Evolutionary conservation across 2,888 invertebrate genomes (phyloP), one percentile per base, ranked within the genome.

Genomic region (Crematogaster levior): DNA sequence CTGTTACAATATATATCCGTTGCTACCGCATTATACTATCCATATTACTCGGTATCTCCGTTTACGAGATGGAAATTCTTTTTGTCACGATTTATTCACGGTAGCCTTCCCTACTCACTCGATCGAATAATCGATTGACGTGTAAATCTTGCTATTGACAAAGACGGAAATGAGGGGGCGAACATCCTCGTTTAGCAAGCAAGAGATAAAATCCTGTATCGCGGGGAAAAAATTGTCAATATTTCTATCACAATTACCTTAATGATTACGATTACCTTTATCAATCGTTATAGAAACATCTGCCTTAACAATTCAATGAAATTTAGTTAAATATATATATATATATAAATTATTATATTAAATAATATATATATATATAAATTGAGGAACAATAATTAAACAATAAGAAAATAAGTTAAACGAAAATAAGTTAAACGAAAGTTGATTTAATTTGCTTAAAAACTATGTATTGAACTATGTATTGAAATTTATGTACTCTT

Each of bases 61-160:
- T 65, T 75, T n/a, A 3, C 12, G n/a, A 37, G 37, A 79, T 79
- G 58, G 72, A 77, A 68, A 72, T 68, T 80, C 48, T 58, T 48
- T 48, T 27, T 60, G 10, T 6, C 46, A 21, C 68, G 43, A 74
- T 79, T 72, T 79, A 79, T 46, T 72, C 58, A 58, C 34, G 15
- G 12, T 9, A 70, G 5, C 24, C 10, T 79, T 48, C n/a, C 15
- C 37, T 37, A 61, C 24, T 68, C 68, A 27, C 30, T 79, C 18
- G 46, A 1, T 56, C 37, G 58, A n/a, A 60, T 72, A 79, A 60
- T 79, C 46, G 70, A 60, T 75, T 34, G 56, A 56, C 46, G 56
- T 21, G 46, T 34, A 58, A 34, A 79, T 79, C 70, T 34, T 27
- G 40, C 9, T 53, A 24, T 18, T 48, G 51, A 65, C n/a, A 15